phyloP scores from a whole-genome alignment of 2,888 invertebrate species.

The Drymonia ruficornis region DNA sequence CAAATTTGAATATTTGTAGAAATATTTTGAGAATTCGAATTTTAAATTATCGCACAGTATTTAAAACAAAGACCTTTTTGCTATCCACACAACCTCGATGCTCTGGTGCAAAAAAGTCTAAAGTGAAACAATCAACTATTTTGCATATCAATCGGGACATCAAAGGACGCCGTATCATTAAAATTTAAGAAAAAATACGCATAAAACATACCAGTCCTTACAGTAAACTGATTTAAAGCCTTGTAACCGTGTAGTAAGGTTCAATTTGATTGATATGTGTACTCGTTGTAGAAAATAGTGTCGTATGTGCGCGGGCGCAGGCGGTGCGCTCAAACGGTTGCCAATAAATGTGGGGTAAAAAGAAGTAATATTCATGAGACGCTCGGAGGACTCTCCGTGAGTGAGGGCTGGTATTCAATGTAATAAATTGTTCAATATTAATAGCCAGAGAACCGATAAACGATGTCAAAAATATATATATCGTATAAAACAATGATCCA shows the following conservation, averaged over 20 bases:
- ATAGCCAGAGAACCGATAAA: no score
- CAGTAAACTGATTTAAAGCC: not conserved
- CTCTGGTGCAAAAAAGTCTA: constrained; percentile 14
- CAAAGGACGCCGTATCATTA: constrained; percentile 73
- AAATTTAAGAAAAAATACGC: constrained; percentile 47
- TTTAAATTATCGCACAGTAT: not conserved
- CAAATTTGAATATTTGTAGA: no score
- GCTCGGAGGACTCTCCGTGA: constrained; percentile 46
- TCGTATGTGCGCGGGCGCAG: constrained; percentile 58
- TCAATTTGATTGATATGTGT: constrained; percentile 9
- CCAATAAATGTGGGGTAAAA: constrained; percentile 69
- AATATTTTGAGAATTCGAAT: no score
- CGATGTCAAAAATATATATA: no score
- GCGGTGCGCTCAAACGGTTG: constrained; percentile 67
- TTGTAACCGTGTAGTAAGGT: not conserved
- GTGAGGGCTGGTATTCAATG: constrained; percentile 32
- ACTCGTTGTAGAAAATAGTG: constrained; percentile 41
- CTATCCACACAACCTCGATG: constrained; percentile 7
- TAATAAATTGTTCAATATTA: no score
- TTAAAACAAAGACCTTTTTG: constrained; percentile 7
- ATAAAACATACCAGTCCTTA: not conserved
- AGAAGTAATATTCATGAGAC: constrained; percentile 73
- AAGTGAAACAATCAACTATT: constrained; percentile 66
- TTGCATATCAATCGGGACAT: constrained; percentile 77
- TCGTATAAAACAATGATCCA: no score